These are phyloP conservation scores for Tupaia tana DNA, from an alignment of 2,113 vertebrate species.

Conservation along the genomic window DNA sequence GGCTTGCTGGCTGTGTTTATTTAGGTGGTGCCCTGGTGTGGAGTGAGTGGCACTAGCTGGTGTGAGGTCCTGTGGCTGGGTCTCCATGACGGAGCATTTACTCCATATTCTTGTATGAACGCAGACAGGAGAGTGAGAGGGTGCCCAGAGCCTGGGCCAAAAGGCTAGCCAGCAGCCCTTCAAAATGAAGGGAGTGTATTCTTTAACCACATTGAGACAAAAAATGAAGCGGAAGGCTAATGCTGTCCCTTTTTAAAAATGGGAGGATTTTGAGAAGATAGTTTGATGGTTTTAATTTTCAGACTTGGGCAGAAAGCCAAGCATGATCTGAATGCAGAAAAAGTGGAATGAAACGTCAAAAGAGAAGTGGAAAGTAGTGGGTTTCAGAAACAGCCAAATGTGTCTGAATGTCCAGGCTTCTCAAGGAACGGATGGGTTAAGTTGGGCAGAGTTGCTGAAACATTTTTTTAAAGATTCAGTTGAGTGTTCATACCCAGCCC, in stretches of 20 bases:
- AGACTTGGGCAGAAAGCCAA: constrained; percentile 61
- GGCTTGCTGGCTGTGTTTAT: constrained; percentile 22
- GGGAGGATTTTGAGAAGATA: constrained; percentile 50
- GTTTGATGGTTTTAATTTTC: constrained; percentile 73
- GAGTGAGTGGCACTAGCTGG: not conserved
- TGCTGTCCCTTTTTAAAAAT: not conserved
- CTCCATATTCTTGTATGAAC: not conserved
- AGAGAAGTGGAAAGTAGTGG: constrained; percentile 59
- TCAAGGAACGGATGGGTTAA: constrained; percentile 28
- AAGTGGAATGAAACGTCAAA: constrained; percentile 52
- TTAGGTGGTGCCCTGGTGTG: not conserved
- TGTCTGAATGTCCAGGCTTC: constrained; percentile 28
- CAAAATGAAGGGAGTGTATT: not conserved
- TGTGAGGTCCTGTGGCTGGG: not conserved
- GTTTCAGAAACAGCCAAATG: constrained; percentile 43
- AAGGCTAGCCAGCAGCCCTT: not conserved
- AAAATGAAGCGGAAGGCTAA: constrained; percentile 11
- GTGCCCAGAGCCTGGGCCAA: not conserved
- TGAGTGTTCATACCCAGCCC: not conserved
- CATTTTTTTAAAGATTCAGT: constrained; percentile 36
- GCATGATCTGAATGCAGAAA: constrained; percentile 53
- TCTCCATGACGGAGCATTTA: not conserved
- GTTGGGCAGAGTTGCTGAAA: not conserved
- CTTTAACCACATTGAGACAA: not conserved
- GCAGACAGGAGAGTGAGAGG: not conserved